Evolutionary conservation across 2,888 invertebrate genomes (phyloP).

Genomic region (Mystacides longicornis): DNA sequence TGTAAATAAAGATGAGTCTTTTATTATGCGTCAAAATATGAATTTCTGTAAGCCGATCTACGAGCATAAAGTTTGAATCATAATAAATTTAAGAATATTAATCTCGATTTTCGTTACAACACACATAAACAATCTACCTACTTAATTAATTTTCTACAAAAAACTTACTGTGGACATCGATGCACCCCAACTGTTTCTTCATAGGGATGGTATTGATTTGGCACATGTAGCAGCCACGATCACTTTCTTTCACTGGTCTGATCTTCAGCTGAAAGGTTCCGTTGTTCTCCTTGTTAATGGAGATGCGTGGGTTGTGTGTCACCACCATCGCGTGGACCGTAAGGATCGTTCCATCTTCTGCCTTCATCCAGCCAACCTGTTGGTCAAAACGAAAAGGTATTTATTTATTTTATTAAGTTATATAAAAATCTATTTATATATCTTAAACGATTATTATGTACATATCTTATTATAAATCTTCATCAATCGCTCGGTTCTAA

Average conservation of each 20-base stretch:
- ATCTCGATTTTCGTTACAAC: too few relatives aligned
- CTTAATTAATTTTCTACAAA: background rate
- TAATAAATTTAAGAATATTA: too few relatives aligned
- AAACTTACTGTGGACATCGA: slow-evolving; percentile 77
- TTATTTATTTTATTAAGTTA: too few relatives aligned
- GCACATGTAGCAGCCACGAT: slow-evolving; percentile 87
- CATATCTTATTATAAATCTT: too few relatives aligned
- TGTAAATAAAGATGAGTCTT: too few relatives aligned
- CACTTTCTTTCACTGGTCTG: slow-evolving; percentile 70
- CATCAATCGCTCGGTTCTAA: too few relatives aligned
- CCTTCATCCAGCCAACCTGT: slow-evolving; percentile 87
- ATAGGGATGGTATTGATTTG: slow-evolving; percentile 84
- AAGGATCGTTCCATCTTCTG: slow-evolving; percentile 85
- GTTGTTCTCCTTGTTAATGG: slow-evolving; percentile 67
- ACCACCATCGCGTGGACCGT: slow-evolving; percentile 79
- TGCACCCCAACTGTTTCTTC: slow-evolving; percentile 81
- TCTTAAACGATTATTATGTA: too few relatives aligned
- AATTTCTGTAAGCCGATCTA: too few relatives aligned
- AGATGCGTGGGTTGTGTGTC: slow-evolving; percentile 75
- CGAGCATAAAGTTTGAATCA: too few relatives aligned
- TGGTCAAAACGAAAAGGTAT: too few relatives aligned
- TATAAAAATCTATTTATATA: too few relatives aligned
- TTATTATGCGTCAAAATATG: too few relatives aligned
- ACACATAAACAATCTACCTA: slow-evolving; percentile 1
- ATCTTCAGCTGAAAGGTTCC: slow-evolving; percentile 83